A percentile compares a stretch with the other conserved stretches of the same genome.
Conservation (phyloP, 2,113 vertebrate species). For the Boleophthalmus pectinirostris region DNA sequence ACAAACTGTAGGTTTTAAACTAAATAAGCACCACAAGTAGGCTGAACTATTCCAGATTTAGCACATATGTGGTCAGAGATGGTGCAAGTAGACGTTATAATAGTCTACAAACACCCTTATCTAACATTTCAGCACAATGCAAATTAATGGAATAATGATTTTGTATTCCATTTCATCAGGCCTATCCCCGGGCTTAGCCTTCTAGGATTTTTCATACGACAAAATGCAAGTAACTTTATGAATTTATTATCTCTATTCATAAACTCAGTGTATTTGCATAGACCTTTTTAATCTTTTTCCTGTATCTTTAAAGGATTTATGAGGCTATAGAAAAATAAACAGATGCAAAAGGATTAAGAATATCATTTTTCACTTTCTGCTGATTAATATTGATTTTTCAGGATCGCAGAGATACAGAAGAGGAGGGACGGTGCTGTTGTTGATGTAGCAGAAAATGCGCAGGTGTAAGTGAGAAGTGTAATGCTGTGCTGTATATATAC, state of each 20-base stretch:
- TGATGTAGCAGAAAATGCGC: not conserved
- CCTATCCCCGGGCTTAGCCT: too few species aligned
- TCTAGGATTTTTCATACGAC: too few species aligned
- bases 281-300: not conserved
- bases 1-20: not conserved
- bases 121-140: too few species aligned
- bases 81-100: too few species aligned
- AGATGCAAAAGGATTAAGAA: not conserved
- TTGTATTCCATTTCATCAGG: too few species aligned
- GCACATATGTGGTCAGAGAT: too few species aligned
- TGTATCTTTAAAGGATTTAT: not conserved
- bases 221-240: too few species aligned
- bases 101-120: too few species aligned
- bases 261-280: not conserved
- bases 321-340: not conserved
- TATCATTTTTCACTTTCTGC: not conserved
- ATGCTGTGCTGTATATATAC: constrained; percentile 11
- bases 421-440: not conserved
- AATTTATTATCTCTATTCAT: too few species aligned
- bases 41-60: too few species aligned
- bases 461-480: constrained; percentile 5
- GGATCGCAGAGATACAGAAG: not conserved
- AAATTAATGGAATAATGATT: too few species aligned
- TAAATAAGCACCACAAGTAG: too few species aligned
- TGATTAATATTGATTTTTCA: not conserved